Percentiles rank a stretch among this genome's conserved stretches.
Evolutionary conservation across 2,888 invertebrate genomes (phyloP).

Genomic region (Theretra japonica): DNA sequence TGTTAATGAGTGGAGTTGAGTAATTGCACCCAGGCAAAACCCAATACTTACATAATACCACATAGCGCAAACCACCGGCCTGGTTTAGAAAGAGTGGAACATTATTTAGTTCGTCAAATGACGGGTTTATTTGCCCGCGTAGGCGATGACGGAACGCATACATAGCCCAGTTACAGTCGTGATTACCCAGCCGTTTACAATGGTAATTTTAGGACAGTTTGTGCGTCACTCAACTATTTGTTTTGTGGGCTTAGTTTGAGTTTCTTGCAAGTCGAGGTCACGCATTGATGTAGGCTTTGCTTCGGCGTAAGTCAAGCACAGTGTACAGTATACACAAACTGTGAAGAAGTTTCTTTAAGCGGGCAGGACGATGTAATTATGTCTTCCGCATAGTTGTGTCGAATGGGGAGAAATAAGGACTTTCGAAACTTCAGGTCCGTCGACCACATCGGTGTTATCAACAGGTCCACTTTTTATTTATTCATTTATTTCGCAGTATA

Average conservation of each 20-base stretch:
- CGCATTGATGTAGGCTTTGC: not conserved
- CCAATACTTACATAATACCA: not conserved
- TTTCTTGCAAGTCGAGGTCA: not conserved
- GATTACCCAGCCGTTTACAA: slow-evolving; percentile 41
- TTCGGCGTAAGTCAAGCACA: not conserved
- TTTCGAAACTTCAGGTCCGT: no score
- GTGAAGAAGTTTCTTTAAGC: no score
- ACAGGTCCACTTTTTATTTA: no score
- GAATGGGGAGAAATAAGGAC: no score
- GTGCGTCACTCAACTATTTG: slow-evolving; percentile 35
- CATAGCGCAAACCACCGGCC: not conserved
- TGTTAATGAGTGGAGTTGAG: no score
- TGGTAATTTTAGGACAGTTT: slow-evolving; percentile 40
- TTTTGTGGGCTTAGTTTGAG: slow-evolving; percentile 5
- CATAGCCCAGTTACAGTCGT: slow-evolving; percentile 21
- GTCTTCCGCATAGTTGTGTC: no score
- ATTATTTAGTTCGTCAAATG: slow-evolving; percentile 31
- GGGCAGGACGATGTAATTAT: no score
- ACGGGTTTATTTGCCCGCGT: slow-evolving; percentile 36
- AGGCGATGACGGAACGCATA: slow-evolving; percentile 28
- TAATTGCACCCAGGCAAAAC: no score
- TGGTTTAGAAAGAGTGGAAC: not conserved
- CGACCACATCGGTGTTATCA: no score
- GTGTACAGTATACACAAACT: no score
- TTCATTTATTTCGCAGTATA: no score